Base-by-base conservation (phyloP, 2,113 vertebrate species). In the Channa argus region DNA sequence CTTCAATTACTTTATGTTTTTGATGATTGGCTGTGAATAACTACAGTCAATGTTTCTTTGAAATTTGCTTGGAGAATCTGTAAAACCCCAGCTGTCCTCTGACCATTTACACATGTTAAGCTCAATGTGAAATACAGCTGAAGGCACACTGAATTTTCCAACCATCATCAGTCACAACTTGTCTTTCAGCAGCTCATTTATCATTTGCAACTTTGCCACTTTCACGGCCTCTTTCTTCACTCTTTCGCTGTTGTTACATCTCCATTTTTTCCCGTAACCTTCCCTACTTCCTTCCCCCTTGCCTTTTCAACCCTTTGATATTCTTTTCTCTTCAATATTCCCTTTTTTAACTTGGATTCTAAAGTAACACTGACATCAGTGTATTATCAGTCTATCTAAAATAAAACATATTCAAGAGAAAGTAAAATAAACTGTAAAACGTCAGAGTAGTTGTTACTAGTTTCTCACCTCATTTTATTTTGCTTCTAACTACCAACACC, bases 151-250 rank as follows among this genome's bases (percentile, higher is more conserved):
- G 24, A 58, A 47, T 45, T 68, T 47, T 49, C 46, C 43, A 2
- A 24, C 59, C 71, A 34, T 82, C 72, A 86, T 80, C 79, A 64
- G 66, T 82, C 78, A 77, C 64, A 73, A 44, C 36, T 1, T 1
- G 45, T 69, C 72, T 61, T 70, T 73, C 70, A 33, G 52, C 65
- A 63, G 74, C 71, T 85, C 66, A 75, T 81, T 86, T 80, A 74
- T 85, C 80, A 77, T 68, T 41, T 59, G 41, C 41, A 43, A 41
- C 24, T 34, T 65, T 51, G 38, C 24, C 58, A 51, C 60, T 71
- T 61, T 45, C 59, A 64, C 71, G 37, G 56, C 63, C 49, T 45
- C 58, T 64, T 63, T 52, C 46, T 69, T 69, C n/a, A 13, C 65
- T 72, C 49, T 9, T 71, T 71, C 10, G 8, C 24, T 24, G 24